Evolutionary conservation across 2,113 vertebrate genomes (phyloP), one percentile per base, ranked within the genome.

Genomic region (Microtus montanus): DNA sequence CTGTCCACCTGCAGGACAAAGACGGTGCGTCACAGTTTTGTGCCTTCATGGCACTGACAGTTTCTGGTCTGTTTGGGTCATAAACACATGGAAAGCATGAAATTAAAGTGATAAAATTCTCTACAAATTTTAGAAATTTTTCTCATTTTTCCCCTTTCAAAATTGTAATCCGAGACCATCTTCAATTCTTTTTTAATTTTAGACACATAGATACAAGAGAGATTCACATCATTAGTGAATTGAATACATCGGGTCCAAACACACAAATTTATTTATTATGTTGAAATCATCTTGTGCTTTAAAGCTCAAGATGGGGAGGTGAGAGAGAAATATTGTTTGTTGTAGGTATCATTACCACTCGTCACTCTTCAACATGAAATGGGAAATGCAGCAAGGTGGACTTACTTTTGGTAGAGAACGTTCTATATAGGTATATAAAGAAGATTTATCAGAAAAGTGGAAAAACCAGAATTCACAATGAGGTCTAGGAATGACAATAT

Each of bases 101-200:
- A 87, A 44, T 90, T 90, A 54, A 96, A 80, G 12, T 47, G 84
- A 17, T 13, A 78, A n/a, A 82, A 44, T 63, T 91, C 47, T 84
- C 87, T 26, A 64, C 63, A 54, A 64, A 33, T 91, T 91, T 89
- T 70, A 91, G n/a, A 20, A 38, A 4, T 66, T 35, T 68, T 83
- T 85, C 78, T 10, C 3, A 74, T 88, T 78, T 22, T 9, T 70
- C 38, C 88, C 64, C 17, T 49, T 54, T 85, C 12, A 92, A 93
- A 12, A 54, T 49, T 87, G 74, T 87, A 35, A 90, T 75, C 2
- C 52, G 89, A 90, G 64, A 68, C 0, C 0, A 44, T 70, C 4
- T 70, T 54, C 26, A 63, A 90, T 91, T 92, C 12, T 79, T 95
- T 95, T 75, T 84, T 77, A 68, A 94, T 88, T 92, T 74, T 5